Conservation (phyloP, 2,113 vertebrate genomes). For the Meles meles region DNA sequence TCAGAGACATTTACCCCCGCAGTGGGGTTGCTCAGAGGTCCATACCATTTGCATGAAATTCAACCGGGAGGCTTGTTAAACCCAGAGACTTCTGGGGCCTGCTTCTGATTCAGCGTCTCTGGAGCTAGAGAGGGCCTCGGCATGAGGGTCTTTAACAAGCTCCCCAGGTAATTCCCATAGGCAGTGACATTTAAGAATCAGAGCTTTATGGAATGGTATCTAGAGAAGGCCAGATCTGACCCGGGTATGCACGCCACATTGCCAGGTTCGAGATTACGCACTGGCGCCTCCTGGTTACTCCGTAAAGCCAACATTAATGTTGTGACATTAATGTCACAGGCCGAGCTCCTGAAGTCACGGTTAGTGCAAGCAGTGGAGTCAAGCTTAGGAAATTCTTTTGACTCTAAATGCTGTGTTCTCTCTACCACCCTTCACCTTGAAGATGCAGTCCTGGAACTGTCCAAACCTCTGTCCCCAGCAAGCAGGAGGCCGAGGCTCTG, state of each 20-base stretch:
- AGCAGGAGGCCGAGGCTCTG: neutral
- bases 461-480: neutral
- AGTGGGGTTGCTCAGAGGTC: neutral
- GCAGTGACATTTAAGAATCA: neutral
- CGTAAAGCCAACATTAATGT: neutral
- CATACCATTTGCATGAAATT: neutral
- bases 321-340: neutral
- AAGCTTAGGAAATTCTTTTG: neutral
- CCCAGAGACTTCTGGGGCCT: neutral
- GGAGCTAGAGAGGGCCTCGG: neutral
- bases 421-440: neutral
- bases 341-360: neutral
- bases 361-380: neutral
- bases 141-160: fast-evolving
- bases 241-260: fast-evolving
- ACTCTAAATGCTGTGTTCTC: neutral
- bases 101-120: neutral
- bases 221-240: neutral
- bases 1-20: neutral
- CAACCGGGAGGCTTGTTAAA: neutral
- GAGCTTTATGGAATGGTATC: neutral
- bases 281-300: neutral
- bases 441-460: neutral
- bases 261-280: too few relatives aligned
- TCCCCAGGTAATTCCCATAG: neutral